Percentiles rank a stretch among this genome's conserved stretches.
These are phyloP conservation scores for Monarcha castaneiventris DNA, from an alignment of 2,113 vertebrate species.

Conservation along the genomic window DNA sequence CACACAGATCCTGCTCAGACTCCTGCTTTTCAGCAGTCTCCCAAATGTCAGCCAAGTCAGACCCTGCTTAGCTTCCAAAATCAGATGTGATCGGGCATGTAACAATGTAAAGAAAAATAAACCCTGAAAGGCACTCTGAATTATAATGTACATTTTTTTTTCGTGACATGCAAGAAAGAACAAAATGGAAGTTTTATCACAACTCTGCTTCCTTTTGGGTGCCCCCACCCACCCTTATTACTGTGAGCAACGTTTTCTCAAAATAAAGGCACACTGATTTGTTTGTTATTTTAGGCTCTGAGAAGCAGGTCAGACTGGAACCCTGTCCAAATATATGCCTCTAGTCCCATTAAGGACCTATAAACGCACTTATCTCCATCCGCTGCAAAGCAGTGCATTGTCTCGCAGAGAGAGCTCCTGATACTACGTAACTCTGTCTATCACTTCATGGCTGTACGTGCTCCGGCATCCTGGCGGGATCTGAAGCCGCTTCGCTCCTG, in stretches of 20 bases:
- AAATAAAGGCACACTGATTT: conserved; percentile 58
- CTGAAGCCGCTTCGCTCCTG: neutral
- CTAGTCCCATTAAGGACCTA: neutral
- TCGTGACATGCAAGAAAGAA: conserved; percentile 26
- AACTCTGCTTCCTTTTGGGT: conserved; percentile 41
- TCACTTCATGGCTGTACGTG: rapidly evolving
- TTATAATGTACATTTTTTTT: neutral
- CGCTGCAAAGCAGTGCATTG: neutral
- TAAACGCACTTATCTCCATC: neutral
- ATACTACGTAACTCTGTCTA: rapidly evolving
- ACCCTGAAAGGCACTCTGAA: conserved; percentile 11
- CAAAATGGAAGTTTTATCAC: conserved; percentile 62
- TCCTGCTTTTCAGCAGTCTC: neutral
- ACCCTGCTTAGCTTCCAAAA: conserved; percentile 14
- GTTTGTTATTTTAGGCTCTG: conserved; percentile 62
- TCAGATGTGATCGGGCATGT: conserved; percentile 13
- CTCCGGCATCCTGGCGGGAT: neutral
- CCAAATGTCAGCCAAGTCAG: neutral
- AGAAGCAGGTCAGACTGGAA: conserved; percentile 31
- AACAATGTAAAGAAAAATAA: conserved; percentile 62
- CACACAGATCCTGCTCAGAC: neutral
- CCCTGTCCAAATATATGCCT: neutral
- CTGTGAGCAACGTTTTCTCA: conserved; percentile 42
- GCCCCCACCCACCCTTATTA: conserved; percentile 39
- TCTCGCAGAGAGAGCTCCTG: neutral